Conservation (phyloP, 2,113 vertebrate genomes). For the Notarius quadriscutis region DNA sequence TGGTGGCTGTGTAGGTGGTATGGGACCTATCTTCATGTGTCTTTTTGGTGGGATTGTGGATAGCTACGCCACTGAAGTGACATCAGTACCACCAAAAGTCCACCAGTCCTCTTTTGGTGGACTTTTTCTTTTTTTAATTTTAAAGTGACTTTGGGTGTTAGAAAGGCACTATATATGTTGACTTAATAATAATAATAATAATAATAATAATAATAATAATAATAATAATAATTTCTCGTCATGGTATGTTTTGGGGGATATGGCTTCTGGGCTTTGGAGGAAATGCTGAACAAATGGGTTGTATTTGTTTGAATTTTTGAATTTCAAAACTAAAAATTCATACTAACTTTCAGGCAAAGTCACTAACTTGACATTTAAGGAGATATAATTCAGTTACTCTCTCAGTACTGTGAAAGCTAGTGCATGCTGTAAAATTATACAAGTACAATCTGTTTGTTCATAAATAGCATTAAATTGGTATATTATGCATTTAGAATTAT, state of each 20-base stretch:
- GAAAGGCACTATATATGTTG: too few relatives aligned
- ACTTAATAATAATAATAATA: too few relatives aligned
- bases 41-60: too few relatives aligned
- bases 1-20: too few relatives aligned
- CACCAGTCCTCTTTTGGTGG: too few relatives aligned
- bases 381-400: neutral
- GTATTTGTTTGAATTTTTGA: neutral
- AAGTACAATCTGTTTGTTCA: neutral
- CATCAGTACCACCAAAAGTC: too few relatives aligned
- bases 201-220: too few relatives aligned
- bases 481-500: neutral
- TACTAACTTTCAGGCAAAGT: neutral
- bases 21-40: too few relatives aligned
- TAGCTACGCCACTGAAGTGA: too few relatives aligned
- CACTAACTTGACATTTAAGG: neutral
- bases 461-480: neutral
- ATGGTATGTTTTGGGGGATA: conserved; percentile 4
- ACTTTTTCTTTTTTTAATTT: too few relatives aligned
- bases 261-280: neutral
- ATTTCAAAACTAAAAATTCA: neutral
- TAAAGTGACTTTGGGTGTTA: too few relatives aligned
- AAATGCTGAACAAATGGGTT: neutral
- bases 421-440: neutral
- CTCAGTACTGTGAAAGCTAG: neutral
- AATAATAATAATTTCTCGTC: neutral